Percentiles rank a stretch among this genome's conserved stretches.
phyloP scores from a whole-genome alignment of 2,113 vertebrate genomes.

The Tragelaphus imberbis region DNA sequence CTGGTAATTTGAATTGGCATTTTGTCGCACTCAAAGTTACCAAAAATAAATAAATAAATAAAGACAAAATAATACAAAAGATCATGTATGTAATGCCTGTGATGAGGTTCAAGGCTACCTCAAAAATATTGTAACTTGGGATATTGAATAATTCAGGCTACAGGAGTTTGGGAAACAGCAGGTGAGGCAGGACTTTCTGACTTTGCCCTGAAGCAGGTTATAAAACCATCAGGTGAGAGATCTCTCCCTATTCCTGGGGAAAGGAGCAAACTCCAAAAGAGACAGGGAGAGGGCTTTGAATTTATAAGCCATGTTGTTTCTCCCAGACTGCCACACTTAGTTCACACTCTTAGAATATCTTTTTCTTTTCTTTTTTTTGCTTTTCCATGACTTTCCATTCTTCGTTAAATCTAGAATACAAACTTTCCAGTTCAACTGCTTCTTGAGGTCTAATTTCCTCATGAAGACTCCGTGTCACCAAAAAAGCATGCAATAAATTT shows the following conservation, averaged over 20 bases:
- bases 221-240: not conserved
- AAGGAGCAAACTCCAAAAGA: not conserved
- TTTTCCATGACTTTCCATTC: not conserved
- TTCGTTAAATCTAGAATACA: not conserved
- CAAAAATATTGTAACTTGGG: not conserved
- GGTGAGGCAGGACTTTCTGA: not conserved
- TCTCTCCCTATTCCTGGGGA: not conserved
- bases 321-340: not conserved
- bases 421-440: not conserved
- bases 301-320: not conserved
- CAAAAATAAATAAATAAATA: not conserved
- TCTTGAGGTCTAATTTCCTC: not conserved
- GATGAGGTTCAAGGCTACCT: not conserved
- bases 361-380: not conserved
- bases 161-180: not conserved
- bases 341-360: not conserved
- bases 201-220: not conserved
- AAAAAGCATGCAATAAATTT: not conserved
- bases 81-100: not conserved
- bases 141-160: not conserved
- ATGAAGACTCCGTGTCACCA: not conserved
- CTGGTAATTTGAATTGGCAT: not conserved
- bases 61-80: not conserved
- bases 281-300: not conserved
- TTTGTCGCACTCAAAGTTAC: not conserved